Base-by-base conservation (phyloP, 2,888 invertebrate genomes). In the Mythimna loreyi region DNA sequence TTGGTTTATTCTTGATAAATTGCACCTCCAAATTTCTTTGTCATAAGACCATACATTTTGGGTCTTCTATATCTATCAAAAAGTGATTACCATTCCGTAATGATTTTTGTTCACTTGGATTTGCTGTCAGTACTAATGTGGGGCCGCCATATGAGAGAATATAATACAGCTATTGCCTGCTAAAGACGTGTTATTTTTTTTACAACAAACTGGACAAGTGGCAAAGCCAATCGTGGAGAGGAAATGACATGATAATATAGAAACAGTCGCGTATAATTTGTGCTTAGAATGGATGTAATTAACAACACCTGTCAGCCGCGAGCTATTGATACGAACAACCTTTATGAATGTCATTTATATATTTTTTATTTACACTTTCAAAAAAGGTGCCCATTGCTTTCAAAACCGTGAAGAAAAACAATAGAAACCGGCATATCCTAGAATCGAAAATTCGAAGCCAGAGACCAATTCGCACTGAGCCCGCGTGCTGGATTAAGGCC, bases 201-300 rank as follows among this genome's bases (percentile, higher is more conserved):
- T 52, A 52, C 36, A n/a, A 57, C 23, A 2, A 19, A 33, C 30
- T 55, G 11, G 11, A 66, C n/a, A 49, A 49, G 53, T 55, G 30
- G 28, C 45, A 8, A 58, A 62, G 6, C n/a, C 47, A 72, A 58
- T 58, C 21, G 21, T 25, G 9, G 21, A 64, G 23, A 64, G 59
- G 56, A 78, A 78, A 64, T 64, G n/a, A 33, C 23, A 61, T 74
- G 67, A 40, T 59, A 74, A 73, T 61, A 45, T 28, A 61, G 40
- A 36, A 45, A 58, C 36, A 57, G 45, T 30, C 40, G 49, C 50
- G 9, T 49, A 33, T 59, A 66, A 40, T 63, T 60, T 28, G 16
- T n/a, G 59, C 65, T 75, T 60, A 61, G 49, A 53, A 78, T 70
- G 49, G 71, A 4, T n/a, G 33, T 67, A 58, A 75, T 80, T 60